phyloP scores from a whole-genome alignment of 2,888 invertebrate genomes.

The Oeneis ivallda region DNA sequence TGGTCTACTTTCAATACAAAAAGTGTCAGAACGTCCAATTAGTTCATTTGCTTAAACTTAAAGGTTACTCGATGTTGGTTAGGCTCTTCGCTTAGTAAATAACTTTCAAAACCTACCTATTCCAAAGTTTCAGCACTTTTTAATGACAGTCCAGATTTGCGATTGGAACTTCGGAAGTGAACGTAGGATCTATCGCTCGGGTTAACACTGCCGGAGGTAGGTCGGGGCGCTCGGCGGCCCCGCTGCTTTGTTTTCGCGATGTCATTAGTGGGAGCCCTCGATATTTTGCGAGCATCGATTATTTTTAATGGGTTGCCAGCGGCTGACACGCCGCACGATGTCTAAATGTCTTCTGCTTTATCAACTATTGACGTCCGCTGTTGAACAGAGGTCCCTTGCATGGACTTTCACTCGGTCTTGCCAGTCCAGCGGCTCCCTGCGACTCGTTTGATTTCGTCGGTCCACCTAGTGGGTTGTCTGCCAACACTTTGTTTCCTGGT shows the following conservation, averaged over 20 bases:
- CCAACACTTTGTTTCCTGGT: no score
- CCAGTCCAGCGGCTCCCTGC: no score
- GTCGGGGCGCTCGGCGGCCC: conserved; percentile 44
- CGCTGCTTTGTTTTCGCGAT: conserved; percentile 76
- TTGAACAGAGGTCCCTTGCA: no score
- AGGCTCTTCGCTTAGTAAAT: not conserved
- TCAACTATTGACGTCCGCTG: no score
- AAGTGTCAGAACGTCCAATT: no score
- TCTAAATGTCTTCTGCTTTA: conserved; percentile 36
- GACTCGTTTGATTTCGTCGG: no score
- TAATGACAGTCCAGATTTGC: conserved; percentile 19
- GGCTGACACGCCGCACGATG: conserved; percentile 54
- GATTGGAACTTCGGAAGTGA: conserved; percentile 26
- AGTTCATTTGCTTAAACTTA: no score
- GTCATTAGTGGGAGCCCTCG: conserved; percentile 79
- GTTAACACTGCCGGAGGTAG: conserved; percentile 34
- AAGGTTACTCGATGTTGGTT: not conserved
- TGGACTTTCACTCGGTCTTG: no score
- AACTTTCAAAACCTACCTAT: not conserved
- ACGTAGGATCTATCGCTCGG: conserved; percentile 34
- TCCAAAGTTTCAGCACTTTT: conserved; percentile 13
- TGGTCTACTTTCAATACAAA: no score
- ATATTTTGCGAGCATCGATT: conserved; percentile 78
- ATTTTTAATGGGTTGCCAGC: conserved; percentile 77
- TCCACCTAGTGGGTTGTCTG: no score